These are phyloP conservation scores for Drosophila longiperda DNA, from an alignment of 2,888 invertebrate species.

Conservation along the genomic window DNA sequence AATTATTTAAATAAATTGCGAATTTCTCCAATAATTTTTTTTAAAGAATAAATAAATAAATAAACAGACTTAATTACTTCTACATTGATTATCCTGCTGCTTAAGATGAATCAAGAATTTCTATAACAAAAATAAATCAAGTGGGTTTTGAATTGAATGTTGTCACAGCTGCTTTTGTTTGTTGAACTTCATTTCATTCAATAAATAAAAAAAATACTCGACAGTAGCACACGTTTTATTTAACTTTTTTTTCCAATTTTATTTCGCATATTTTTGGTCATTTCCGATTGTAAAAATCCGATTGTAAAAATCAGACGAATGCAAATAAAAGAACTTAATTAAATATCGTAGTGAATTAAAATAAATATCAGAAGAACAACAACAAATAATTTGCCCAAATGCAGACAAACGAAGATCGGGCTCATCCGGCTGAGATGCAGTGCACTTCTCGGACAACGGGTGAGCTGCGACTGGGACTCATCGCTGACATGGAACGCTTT, in stretches of 20 bases:
- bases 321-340: not conserved
- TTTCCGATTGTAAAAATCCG: not conserved
- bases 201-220: constrained; percentile 5
- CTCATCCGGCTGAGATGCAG: not conserved
- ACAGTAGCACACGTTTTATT: constrained; percentile 22
- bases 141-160: not conserved
- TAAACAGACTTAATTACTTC: not conserved
- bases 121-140: not conserved
- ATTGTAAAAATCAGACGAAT: not conserved
- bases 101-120: not conserved
- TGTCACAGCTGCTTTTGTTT: not conserved
- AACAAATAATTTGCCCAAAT: not conserved
- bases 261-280: constrained; percentile 23
- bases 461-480: constrained; percentile 35
- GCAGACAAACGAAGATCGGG: not conserved
- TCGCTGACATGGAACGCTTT: constrained; percentile 35
- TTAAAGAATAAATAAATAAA: no score
- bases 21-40: not conserved
- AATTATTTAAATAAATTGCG: not conserved
- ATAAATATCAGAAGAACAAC: not conserved
- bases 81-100: not conserved
- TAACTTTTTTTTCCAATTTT: constrained; percentile 15
- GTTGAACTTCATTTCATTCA: constrained; percentile 3
- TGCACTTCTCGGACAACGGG: not conserved
- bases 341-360: not conserved